Conservation (phyloP, 2,888 invertebrate genomes). For the Hydraecia micacea region DNA sequence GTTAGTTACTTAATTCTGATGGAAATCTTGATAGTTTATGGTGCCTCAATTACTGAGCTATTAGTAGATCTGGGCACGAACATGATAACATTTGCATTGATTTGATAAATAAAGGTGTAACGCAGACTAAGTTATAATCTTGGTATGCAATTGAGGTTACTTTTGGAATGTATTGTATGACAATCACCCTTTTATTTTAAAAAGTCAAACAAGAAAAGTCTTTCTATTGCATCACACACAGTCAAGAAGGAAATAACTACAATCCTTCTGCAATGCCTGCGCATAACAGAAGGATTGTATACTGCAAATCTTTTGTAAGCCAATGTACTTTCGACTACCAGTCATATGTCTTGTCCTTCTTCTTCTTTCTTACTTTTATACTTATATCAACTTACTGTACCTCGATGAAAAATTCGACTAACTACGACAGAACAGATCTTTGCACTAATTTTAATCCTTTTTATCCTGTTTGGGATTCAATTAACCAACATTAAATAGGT, state of each 20-base stretch:
- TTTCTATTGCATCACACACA: not conserved
- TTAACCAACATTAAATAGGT: not conserved
- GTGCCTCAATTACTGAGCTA: not conserved
- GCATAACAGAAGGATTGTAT: not conserved
- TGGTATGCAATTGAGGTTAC: not conserved
- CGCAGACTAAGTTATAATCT: not conserved
- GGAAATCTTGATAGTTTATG: not conserved
- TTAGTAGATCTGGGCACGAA: not conserved
- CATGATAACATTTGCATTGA: not conserved
- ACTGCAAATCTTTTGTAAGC: not conserved
- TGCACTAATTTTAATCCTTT: not conserved
- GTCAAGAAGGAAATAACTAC: not conserved
- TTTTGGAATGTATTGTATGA: not conserved
- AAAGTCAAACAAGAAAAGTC: not conserved
- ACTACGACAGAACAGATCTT: not conserved
- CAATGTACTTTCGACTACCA: not conserved
- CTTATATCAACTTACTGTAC: not conserved
- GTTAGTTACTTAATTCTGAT: constrained; percentile 7
- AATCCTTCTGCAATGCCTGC: not conserved
- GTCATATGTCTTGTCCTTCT: too few species aligned
- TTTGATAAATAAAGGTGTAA: not conserved
- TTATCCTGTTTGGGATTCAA: constrained; percentile 10
- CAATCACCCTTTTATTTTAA: not conserved
- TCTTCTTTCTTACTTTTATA: not conserved
- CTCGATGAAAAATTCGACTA: not conserved